Base-by-base conservation (phyloP, 2,888 invertebrate species). In the Calameuta pallipes region DNA sequence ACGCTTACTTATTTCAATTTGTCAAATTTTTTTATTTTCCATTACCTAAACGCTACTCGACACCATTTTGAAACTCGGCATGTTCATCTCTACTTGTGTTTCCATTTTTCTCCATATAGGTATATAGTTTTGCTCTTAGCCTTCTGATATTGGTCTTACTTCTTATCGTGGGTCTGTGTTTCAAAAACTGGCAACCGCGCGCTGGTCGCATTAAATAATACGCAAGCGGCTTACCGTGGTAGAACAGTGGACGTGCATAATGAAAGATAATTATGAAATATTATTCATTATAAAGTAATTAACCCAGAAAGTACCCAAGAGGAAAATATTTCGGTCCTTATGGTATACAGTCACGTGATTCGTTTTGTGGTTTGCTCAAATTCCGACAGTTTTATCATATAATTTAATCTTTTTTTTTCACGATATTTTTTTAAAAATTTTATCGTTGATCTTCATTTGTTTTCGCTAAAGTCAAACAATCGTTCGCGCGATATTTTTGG, bases 261-360 rank as follows among this genome's bases (percentile, higher is more conserved):
- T 56, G 23, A 56, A 56, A 56, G 56, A 56, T 71, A 71, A 71
- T 71, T 71, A 11, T 31, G 71, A 71, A 71, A 33, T 71, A 71
- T 71, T 71, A 31, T 71, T 31, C 71, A 34, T 71, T 71, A 71
- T 71, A 71, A 71, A 71, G 31, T 34, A 34, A 71, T 71, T 71
- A 71, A 34, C 71, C 34, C 34, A 34, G 33, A 71, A 71, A 71
- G 71, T 71, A 56, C 23, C 33, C 71, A 12, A 11, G 15, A 71
- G 71, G 15, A 15, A 71, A 31, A 71, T 31, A 71, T 56, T 56
- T 56, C 23, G 56, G 23, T 56, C 56, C 56, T 9, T 56, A 15
- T 56, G 15, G 6, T 56, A 56, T 9, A 56, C 0, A 9, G 56
- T 9, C 9, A 23, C 56, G 23, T 56, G 9, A 56, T 56, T 56